phyloP scores from a whole-genome alignment of 2,888 invertebrate genomes.

The Caradrina clavipalpis region DNA sequence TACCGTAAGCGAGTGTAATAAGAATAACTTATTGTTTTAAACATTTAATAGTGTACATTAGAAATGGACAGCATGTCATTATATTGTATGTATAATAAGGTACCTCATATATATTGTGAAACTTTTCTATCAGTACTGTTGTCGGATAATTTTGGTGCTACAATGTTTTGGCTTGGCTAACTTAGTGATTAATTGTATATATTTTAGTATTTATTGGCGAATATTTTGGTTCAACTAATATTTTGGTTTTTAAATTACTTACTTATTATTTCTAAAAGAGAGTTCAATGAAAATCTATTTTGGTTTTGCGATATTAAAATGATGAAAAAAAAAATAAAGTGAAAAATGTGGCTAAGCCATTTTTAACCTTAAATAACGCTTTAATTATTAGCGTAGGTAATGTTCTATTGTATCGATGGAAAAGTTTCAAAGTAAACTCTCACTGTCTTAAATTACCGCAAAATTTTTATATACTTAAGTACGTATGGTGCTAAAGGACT shows the following conservation, averaged over 20 bases:
- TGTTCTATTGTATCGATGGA: constrained; percentile 83
- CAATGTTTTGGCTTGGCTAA: constrained; percentile 89
- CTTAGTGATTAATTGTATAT: constrained; percentile 86
- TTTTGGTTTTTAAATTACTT: constrained; percentile 69
- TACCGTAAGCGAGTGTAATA: constrained; percentile 84
- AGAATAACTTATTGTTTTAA: constrained; percentile 86
- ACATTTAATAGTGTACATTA: constrained; percentile 78
- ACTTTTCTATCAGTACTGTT: constrained; percentile 88
- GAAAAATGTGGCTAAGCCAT: constrained; percentile 81
- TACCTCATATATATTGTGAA: constrained; percentile 75
- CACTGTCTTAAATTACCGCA: constrained; percentile 78
- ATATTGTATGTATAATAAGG: constrained; percentile 67
- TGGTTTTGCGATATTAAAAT: constrained; percentile 62
- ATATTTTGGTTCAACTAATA: constrained; percentile 78
- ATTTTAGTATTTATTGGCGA: constrained; percentile 87
- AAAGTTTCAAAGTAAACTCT: constrained; percentile 86
- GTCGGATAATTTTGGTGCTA: constrained; percentile 88
- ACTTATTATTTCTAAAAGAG: constrained; percentile 59
- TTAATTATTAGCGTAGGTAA: constrained; percentile 84
- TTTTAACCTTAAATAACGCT: constrained; percentile 80
- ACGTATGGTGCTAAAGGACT: constrained; percentile 81
- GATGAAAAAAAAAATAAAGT: constrained; percentile 36
- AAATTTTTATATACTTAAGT: constrained; percentile 52
- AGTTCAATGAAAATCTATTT: constrained; percentile 61
- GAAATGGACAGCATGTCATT: constrained; percentile 82